These are phyloP conservation scores for Lordiphosa clarofinis DNA, from an alignment of 1,140 invertebrate species.

Conservation along the genomic window DNA sequence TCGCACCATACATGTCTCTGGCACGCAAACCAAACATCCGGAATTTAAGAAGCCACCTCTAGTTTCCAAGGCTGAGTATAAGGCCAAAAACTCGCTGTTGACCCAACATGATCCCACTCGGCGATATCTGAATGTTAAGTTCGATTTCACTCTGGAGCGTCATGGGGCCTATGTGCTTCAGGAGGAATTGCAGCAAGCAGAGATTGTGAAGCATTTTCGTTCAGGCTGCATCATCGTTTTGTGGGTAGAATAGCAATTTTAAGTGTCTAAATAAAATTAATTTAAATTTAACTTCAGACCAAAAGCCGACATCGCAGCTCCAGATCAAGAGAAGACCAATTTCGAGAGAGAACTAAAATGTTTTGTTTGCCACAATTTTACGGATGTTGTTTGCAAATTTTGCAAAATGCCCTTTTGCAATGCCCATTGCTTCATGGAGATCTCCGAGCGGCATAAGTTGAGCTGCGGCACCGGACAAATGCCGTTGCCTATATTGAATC, in stretches of 20 bases:
- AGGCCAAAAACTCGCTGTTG: constrained; percentile 34
- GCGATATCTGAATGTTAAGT: constrained; percentile 43
- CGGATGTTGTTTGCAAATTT: constrained; percentile 30
- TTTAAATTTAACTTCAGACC: too few species aligned
- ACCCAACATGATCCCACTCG: constrained; percentile 16
- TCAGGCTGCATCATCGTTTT: constrained; percentile 30
- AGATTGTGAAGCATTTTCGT: constrained; percentile 9
- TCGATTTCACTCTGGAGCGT: constrained; percentile 42
- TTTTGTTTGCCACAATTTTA: constrained; percentile 28
- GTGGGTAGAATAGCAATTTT: constrained; percentile 8
- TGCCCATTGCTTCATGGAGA: constrained; percentile 23
- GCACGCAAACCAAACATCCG: constrained; percentile 21
- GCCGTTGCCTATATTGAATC: constrained; percentile 1
- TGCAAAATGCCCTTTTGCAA: constrained; percentile 50
- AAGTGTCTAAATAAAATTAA: too few species aligned
- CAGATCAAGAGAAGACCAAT: too few species aligned
- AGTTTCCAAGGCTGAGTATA: constrained; percentile 22
- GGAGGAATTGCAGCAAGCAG: background rate
- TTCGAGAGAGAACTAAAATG: constrained; percentile 13
- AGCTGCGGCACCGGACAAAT: constrained; percentile 17
- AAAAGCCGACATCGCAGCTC: too few species aligned
- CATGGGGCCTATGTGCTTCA: constrained; percentile 16
- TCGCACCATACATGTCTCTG: constrained; percentile 29
- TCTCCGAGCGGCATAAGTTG: constrained; percentile 21
- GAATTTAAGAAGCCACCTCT: constrained; percentile 25